Base-by-base conservation (phyloP, 2,888 invertebrate genomes). In the Eupithecia centaureata region DNA sequence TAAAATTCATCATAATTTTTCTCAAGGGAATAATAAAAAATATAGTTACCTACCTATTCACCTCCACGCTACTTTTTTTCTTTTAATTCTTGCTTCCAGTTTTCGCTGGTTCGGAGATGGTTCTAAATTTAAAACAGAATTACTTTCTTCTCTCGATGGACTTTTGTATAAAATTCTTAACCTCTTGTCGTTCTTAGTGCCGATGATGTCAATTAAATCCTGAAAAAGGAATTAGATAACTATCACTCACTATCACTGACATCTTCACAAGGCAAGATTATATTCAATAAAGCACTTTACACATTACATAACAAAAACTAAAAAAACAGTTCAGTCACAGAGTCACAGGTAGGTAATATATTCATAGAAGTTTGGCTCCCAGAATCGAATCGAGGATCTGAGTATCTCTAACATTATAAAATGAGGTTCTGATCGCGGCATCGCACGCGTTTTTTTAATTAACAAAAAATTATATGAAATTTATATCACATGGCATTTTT, bases 201-300 rank as follows among this genome's bases (percentile, higher is more conserved):
- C 83, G 70, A 89, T 85, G 52, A 86, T 82, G 63, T 87, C 76
- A 63, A 87, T 78, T 67, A 89, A 72, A 65, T 87, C 86, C 90
- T 91, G 81, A 68, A 82, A 82, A 75, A 8, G 72, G 22, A n/a
- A n/a, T 30, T 12, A 22, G n/a, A 10, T 47, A 4, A n/a, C n/a
- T 47, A 22, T 47, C 12, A 47, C 2, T 10, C n/a, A 38, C n/a
- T 38, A n/a, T n/a, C n/a, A 30, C n/a, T n/a, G n/a, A n/a, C n/a
- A n/a, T n/a, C n/a, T n/a, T n/a, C n/a, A n/a, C n/a, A n/a, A n/a
- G n/a, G n/a, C n/a, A n/a, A n/a, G n/a, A n/a, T n/a, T n/a, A n/a
- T n/a, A n/a, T n/a, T n/a, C n/a, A n/a, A n/a, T n/a, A n/a, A n/a
- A n/a, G n/a, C n/a, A n/a, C n/a, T n/a, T n/a, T n/a, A n/a, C n/a